Conservation (phyloP, 2,797 vertebrate species). For the Mus spretus region DNA sequence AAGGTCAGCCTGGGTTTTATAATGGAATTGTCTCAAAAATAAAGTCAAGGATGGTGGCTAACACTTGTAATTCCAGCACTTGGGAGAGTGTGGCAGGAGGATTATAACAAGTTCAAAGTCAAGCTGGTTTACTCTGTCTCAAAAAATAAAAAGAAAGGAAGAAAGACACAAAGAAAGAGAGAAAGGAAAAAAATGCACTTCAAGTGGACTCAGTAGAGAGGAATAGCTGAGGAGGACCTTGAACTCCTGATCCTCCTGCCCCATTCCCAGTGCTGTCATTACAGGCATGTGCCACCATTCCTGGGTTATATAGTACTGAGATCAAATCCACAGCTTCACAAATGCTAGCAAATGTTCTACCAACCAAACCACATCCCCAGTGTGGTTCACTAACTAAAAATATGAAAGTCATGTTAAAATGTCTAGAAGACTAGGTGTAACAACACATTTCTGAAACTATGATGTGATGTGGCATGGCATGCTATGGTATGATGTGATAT, state of each 20-base stretch:
- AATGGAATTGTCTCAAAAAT: not conserved
- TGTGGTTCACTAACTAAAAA: not conserved
- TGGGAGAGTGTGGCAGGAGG: not conserved
- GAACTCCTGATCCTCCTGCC: not conserved
- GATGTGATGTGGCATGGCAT: not conserved
- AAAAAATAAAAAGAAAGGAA: not conserved
- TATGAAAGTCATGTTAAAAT: not conserved
- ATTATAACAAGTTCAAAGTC: not conserved
- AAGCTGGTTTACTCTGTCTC: not conserved
- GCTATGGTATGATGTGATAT: not conserved
- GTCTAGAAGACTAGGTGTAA: not conserved
- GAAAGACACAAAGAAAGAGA: not conserved
- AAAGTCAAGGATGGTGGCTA: not conserved
- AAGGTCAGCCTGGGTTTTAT: not conserved
- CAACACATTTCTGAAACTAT: not conserved
- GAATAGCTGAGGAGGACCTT: not conserved
- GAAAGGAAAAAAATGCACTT: not conserved
- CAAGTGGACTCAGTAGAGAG: not conserved
- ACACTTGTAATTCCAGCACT: not conserved
- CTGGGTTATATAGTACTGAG: not conserved
- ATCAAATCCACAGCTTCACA: not conserved
- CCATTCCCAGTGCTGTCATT: not conserved
- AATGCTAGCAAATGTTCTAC: not conserved
- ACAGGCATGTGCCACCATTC: too few relatives aligned
- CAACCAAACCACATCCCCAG: not conserved